Conservation (phyloP, 2,113 vertebrate genomes). For the Pterocles gutturalis region DNA sequence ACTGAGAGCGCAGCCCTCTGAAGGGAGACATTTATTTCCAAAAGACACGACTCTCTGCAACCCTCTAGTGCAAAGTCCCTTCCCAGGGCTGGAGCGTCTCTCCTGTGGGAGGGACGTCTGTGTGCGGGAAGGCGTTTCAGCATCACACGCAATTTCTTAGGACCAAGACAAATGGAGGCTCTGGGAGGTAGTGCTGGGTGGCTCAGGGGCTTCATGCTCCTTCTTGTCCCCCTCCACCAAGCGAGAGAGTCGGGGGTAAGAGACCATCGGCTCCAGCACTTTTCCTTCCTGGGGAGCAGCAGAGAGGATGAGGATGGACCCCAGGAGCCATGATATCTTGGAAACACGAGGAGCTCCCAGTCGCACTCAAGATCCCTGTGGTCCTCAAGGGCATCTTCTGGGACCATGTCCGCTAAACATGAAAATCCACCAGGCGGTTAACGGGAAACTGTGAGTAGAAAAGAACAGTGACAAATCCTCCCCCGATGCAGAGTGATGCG, state of each 20-base stretch:
- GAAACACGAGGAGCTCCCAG: accelerated
- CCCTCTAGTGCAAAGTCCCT: background rate
- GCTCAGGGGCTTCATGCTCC: background rate
- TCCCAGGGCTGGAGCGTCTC: background rate
- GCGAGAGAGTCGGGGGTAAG: accelerated
- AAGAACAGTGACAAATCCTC: background rate
- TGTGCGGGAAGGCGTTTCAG: background rate
- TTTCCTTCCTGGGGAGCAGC: background rate
- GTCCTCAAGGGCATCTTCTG: background rate
- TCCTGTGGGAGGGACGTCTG: background rate
- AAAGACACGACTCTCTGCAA: background rate
- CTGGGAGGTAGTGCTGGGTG: background rate
- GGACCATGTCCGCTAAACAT: background rate
- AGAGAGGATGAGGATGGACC: background rate
- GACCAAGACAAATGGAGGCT: background rate
- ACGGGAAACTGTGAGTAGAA: background rate
- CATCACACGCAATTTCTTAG: background rate
- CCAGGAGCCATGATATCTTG: background rate
- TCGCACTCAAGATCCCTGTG: accelerated
- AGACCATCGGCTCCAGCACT: background rate
- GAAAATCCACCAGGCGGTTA: background rate
- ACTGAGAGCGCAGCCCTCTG: constrained; percentile 11
- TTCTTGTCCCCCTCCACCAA: background rate
- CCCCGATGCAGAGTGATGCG: background rate
- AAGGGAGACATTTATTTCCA: constrained; percentile 48